Percentiles rank a stretch among this genome's conserved stretches.
These are phyloP conservation scores for Taxidea taxus DNA, from an alignment of 2,113 vertebrate genomes.

Conservation along the genomic window DNA sequence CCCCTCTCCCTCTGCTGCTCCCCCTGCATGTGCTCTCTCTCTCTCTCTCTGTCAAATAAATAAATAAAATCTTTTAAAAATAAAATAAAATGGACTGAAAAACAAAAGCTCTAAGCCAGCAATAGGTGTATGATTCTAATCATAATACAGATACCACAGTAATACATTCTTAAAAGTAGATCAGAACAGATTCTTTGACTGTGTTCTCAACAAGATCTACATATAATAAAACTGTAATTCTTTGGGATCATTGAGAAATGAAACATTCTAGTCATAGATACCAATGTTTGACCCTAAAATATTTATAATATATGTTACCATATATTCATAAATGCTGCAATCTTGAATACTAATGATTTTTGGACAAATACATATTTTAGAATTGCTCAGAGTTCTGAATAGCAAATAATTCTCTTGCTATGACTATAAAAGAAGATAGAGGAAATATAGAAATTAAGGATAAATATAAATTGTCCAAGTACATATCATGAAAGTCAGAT, in stretches of 20 bases:
- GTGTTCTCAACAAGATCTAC: neutral
- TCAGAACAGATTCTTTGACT: neutral
- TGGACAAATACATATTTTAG: neutral
- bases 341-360: slow-evolving; percentile 24
- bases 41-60: too few species aligned
- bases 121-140: neutral
- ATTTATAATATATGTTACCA: neutral
- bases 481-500: neutral
- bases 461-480: neutral
- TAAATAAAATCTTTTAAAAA: too few species aligned
- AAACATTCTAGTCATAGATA: neutral
- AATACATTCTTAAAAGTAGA: neutral
- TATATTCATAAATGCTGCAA: neutral
- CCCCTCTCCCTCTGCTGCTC: too few species aligned
- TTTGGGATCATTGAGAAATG: neutral
- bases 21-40: too few species aligned
- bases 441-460: neutral
- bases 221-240: neutral
- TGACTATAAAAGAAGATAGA: neutral
- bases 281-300: neutral
- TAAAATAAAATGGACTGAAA: neutral
- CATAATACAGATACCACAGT: neutral
- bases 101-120: neutral
- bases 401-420: neutral
- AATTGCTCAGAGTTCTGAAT: neutral